Conservation (phyloP, 2,888 invertebrate genomes). For the Melipona beecheii region DNA sequence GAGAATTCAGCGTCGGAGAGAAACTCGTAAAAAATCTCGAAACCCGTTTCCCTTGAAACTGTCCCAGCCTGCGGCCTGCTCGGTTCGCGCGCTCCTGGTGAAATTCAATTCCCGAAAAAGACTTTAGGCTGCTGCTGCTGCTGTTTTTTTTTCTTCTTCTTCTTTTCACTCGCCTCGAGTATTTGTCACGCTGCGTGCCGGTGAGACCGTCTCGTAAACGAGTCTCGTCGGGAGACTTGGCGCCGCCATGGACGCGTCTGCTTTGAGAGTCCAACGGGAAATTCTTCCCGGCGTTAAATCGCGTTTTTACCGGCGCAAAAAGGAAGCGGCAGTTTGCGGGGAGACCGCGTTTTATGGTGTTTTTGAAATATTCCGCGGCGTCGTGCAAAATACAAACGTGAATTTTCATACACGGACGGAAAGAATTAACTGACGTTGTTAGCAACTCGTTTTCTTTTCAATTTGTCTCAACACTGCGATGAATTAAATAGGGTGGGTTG, state of each 20-base stretch:
- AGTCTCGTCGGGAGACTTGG: constrained; percentile 39
- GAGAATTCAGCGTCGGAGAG: not conserved
- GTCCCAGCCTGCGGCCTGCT: too few relatives aligned
- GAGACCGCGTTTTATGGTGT: not conserved
- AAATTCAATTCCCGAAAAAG: constrained; percentile 42
- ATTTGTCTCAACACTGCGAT: not conserved
- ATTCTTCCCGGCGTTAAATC: constrained; percentile 18
- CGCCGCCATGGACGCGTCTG: constrained; percentile 19
- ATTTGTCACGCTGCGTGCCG: constrained; percentile 22
- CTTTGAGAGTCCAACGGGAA: constrained; percentile 19
- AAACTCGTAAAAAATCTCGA: constrained; percentile 26
- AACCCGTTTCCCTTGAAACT: constrained; percentile 16
- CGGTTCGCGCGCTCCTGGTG: not conserved
- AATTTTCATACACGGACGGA: not conserved
- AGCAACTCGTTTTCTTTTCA: not conserved
- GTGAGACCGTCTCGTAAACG: constrained; percentile 39
- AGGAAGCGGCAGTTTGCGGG: not conserved
- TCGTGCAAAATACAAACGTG: not conserved
- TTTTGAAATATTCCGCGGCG: not conserved
- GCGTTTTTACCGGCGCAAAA: constrained; percentile 8
- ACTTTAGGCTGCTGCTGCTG: constrained; percentile 21
- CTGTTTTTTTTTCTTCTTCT: not conserved
- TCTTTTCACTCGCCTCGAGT: constrained; percentile 10
- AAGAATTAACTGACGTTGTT: not conserved
- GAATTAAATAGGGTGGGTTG: too few relatives aligned